Percentiles rank a stretch among this genome's conserved stretches.
Conservation (phyloP, 2,113 vertebrate species). For the Platysternon megacephalum region DNA sequence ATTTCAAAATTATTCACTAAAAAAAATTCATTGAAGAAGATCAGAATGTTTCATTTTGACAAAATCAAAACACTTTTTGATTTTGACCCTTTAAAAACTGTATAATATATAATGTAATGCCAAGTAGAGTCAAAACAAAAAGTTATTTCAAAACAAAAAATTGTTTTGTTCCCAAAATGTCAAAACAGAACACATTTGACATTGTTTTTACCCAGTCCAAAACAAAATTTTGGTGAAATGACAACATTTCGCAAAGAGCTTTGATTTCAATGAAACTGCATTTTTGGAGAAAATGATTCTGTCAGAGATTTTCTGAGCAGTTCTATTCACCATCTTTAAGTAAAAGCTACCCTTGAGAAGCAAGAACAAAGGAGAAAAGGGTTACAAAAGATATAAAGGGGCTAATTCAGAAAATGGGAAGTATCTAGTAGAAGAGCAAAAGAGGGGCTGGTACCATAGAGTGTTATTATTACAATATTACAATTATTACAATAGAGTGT, state of each 20-base stretch:
- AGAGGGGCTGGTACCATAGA: background rate
- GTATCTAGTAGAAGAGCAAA: background rate
- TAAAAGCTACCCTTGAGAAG: background rate
- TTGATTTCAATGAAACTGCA: background rate
- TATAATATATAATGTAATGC: background rate
- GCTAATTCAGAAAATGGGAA: background rate
- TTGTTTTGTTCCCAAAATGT: background rate
- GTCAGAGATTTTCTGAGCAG: background rate
- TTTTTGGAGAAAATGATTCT: background rate
- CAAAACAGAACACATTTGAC: background rate
- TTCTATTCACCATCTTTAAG: background rate
- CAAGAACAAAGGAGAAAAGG: background rate
- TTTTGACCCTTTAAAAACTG: background rate
- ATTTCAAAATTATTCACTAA: background rate
- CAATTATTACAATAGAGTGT: background rate
- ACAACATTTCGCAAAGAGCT: background rate
- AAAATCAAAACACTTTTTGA: background rate
- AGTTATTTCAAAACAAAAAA: constrained; percentile 26
- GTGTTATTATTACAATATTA: too few species aligned
- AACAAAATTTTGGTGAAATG: background rate
- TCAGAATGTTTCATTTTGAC: background rate
- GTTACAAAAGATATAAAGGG: background rate
- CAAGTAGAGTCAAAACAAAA: background rate
- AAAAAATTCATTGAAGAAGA: background rate
- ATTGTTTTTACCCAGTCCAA: background rate